Evolutionary conservation across 2,888 invertebrate genomes (phyloP), one percentile per base, ranked within the genome.

Genomic region (Eurytoma californica): DNA sequence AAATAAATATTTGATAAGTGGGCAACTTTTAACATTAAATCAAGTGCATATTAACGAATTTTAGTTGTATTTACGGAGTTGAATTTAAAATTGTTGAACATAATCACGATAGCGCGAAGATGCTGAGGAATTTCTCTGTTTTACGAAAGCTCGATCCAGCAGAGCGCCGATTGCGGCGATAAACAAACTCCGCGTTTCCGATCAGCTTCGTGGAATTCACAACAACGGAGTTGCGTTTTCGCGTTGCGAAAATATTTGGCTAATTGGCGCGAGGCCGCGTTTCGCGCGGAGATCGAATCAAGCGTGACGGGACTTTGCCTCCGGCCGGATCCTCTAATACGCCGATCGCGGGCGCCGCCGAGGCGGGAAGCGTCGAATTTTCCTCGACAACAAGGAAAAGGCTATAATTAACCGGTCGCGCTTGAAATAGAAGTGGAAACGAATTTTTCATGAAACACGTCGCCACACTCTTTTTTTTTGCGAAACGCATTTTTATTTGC

Each of bases 201-300:
- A 24, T 63, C n/a, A 24, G 55, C 16, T 49, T 9, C n/a, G 39
- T 67, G 51, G n/a, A 72, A 68, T 24, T 16, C 49, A 16, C 12
- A 70, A 16, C 7, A 47, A 4, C 2, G 47, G 13, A 20, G 39
- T 39, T 39, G 39, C 39, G 9, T 39, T 39, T 39, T 39, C 12
- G 20, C n/a, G 72, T 72, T 76, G 16, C 53, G 60, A 74, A 77
- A 80, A 74, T 74, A 74, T 77, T 73, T 70, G 51, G 61, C 30
- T 60, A 77, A 80, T 74, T 72, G 70, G 77, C 57, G 66, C 77
- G 66, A 77, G 77, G 80, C 55, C 72, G 72, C 67, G 20, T 30
- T 51, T 51, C 14, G 18, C 55, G 53, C 69, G 67, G 49, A 79
- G 61, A 65, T 39, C 39, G 39, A 3, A 20, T 30, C 28, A 4